These are phyloP conservation scores for Ligdia adustata DNA, from an alignment of 2,888 invertebrate genomes.

Conservation along the genomic window DNA sequence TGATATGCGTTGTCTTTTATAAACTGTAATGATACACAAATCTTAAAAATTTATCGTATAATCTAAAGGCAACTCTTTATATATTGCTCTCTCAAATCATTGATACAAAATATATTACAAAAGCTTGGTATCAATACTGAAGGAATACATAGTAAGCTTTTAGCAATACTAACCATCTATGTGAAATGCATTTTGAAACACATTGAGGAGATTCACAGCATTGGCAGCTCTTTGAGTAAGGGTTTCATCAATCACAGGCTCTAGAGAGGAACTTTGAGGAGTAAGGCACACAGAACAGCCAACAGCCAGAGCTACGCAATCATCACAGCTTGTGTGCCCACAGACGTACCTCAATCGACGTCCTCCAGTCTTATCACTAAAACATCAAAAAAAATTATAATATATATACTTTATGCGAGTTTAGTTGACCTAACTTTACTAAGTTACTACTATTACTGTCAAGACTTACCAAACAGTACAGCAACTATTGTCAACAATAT, in stretches of 20 bases:
- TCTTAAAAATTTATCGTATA: no score
- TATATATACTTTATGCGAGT: no score
- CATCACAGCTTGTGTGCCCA: slow-evolving; percentile 65
- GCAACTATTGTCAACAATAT: slow-evolving; percentile 54
- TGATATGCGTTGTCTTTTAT: slow-evolving; percentile 56
- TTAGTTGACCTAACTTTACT: no score
- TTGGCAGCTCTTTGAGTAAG: slow-evolving; percentile 50
- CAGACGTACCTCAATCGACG: slow-evolving; percentile 57
- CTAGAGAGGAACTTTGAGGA: slow-evolving; percentile 28
- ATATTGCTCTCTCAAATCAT: no score
- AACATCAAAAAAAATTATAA: slow-evolving; percentile 21
- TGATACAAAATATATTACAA: no score
- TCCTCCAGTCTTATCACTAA: slow-evolving; percentile 61
- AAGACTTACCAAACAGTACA: slow-evolving; percentile 60
- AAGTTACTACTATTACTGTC: no score
- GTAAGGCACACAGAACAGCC: slow-evolving; percentile 58
- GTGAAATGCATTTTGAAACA: slow-evolving; percentile 59
- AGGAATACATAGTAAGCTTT: no score
- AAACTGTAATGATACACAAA: slow-evolving; percentile 53
- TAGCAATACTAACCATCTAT: slow-evolving; percentile 59
- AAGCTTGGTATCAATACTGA: no score
- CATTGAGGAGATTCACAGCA: slow-evolving; percentile 48
- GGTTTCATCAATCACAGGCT: slow-evolving; percentile 46
- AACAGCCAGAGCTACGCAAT: slow-evolving; percentile 49
- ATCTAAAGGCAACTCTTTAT: no score